These are phyloP conservation scores for Oryzias dopingdopingensis DNA, from an alignment of 2,797 vertebrate species.

Conservation along the genomic window DNA sequence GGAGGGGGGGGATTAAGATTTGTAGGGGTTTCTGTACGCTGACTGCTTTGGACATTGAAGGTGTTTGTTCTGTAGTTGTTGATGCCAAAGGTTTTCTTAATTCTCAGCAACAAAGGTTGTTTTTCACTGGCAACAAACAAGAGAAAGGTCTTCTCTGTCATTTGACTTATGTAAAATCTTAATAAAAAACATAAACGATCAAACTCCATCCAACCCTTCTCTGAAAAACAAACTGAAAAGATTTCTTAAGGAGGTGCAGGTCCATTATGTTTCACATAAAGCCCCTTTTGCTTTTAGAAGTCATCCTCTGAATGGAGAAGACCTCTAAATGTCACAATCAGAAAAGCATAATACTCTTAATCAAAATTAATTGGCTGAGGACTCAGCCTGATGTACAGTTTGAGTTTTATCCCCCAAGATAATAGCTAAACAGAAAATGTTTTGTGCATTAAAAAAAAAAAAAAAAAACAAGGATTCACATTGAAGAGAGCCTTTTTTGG, in stretches of 20 bases:
- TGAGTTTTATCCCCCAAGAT: neutral
- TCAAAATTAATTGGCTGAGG: neutral
- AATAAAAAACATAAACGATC: constrained; percentile 2
- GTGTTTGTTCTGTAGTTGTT: constrained; percentile 20
- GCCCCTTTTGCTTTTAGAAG: constrained; percentile 3
- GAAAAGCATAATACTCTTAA: neutral
- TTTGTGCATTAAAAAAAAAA: constrained; percentile 17
- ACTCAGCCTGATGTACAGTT: constrained; percentile 3
- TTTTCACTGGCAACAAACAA: constrained; percentile 8
- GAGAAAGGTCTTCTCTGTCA: neutral
- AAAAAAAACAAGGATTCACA: constrained; percentile 22
- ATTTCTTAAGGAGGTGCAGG: neutral
- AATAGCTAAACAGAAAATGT: constrained; percentile 15
- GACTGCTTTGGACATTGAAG: constrained; percentile 24
- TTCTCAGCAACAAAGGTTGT: constrained; percentile 9
- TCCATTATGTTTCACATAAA: neutral
- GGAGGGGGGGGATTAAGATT: neutral
- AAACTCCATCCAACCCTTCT: constrained; percentile 5
- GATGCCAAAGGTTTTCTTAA: constrained; percentile 6
- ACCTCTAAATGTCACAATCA: constrained; percentile 9
- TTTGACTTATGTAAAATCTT: constrained; percentile 10
- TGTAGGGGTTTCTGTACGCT: constrained; percentile 17
- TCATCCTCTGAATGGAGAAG: neutral
- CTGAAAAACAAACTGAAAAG: constrained; percentile 7
- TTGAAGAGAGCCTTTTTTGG: constrained; percentile 24